Base-by-base conservation (phyloP, 2,888 invertebrate genomes). In the Gasteruption jaculator region DNA sequence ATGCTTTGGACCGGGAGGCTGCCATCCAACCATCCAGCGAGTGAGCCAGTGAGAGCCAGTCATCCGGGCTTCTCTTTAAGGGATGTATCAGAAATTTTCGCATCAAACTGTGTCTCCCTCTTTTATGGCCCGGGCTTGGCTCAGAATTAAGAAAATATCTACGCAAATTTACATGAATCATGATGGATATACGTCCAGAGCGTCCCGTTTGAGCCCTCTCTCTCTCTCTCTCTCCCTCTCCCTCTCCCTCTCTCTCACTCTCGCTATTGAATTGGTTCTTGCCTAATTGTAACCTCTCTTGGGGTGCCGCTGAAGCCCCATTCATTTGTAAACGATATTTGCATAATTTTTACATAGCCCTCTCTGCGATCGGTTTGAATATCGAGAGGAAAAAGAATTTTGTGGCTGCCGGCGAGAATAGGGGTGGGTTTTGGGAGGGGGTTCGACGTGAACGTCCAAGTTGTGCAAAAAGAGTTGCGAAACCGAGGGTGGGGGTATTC, bases 201-300 rank as follows among this genome's bases (percentile, higher is more conserved):
- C n/a, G n/a, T n/a, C n/a, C n/a, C n/a, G n/a, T n/a, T n/a, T n/a
- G n/a, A n/a, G n/a, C n/a, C n/a, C n/a, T n/a, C n/a, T n/a, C n/a
- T n/a, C n/a, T n/a, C n/a, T n/a, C n/a, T n/a, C n/a, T n/a, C n/a
- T n/a, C n/a, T n/a, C n/a, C n/a, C n/a, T n/a, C n/a, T n/a, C n/a
- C n/a, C n/a, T n/a, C n/a, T n/a, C n/a, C n/a, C n/a, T n/a, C n/a
- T n/a, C n/a, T n/a, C n/a, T n/a, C n/a, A 65, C 61, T 58, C 62
- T 58, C 61, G 68, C 67, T 69, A 69, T 69, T 69, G 66, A 69
- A 69, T 68, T 66, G 65, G 60, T 60, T 63, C 46, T 61, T 56
- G 60, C 65, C 63, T 69, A 69, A 68, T 69, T 68, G 66, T 69
- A 69, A 63, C 68, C 62, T 63, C 57, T 54, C 62, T 57, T 60